Conservation (phyloP, 1,140 invertebrate genomes). For the Drosophila sechellia region DNA sequence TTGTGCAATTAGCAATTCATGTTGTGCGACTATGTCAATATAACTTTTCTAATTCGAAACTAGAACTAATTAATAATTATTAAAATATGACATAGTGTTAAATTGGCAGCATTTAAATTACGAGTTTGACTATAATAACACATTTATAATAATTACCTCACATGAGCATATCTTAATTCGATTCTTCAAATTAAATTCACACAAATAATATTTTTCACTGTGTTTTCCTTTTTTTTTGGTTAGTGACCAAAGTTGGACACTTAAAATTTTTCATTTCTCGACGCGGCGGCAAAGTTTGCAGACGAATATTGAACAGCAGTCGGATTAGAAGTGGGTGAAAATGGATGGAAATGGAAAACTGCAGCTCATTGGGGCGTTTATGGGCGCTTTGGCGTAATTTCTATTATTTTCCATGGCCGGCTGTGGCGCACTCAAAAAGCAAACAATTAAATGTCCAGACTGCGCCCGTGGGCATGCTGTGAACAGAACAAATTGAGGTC, state of each 20-base stretch:
- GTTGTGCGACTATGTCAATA: too few species aligned
- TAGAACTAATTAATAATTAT: too few species aligned
- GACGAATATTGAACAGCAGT: slow-evolving; percentile 61
- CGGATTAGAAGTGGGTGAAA: slow-evolving; percentile 40
- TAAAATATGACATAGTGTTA: too few species aligned
- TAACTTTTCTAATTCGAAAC: too few species aligned
- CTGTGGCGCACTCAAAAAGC: slow-evolving; percentile 55
- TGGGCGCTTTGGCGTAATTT: slow-evolving; percentile 76
- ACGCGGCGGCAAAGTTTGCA: slow-evolving; percentile 64
- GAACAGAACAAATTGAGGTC: slow-evolving; percentile 80
- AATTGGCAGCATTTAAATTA: too few species aligned
- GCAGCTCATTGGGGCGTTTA: slow-evolving; percentile 69
- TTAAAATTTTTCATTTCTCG: slow-evolving; percentile 43
- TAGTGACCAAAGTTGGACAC: slow-evolving; percentile 36
- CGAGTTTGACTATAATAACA: neutral
- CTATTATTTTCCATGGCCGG: slow-evolving; percentile 71
- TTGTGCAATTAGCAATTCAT: neutral
- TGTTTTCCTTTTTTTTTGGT: slow-evolving; percentile 1
- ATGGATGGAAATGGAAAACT: slow-evolving; percentile 30
- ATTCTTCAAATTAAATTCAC: neutral
- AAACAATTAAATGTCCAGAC: slow-evolving; percentile 81
- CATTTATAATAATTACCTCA: neutral
- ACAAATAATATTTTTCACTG: slow-evolving; percentile 1
- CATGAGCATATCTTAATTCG: neutral
- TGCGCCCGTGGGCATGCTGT: slow-evolving; percentile 71